Evolutionary conservation across 2,797 vertebrate genomes (phyloP).

Genomic region (Chloroceryle amazona): DNA sequence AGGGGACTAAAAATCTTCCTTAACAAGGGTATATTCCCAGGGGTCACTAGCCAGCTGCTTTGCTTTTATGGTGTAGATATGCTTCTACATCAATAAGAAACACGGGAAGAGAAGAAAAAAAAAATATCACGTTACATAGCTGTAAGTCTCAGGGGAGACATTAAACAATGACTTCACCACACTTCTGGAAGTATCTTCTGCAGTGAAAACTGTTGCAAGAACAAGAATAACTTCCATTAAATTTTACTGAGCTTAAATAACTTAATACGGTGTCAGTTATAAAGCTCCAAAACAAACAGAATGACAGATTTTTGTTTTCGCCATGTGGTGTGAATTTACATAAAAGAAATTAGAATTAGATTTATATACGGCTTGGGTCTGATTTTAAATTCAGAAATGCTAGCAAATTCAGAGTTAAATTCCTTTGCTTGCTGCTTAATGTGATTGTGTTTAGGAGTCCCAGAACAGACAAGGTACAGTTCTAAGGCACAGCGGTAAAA

Average conservation of each 20-base stretch:
- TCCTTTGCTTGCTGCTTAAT: neutral
- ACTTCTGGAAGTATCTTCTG: constrained; percentile 38
- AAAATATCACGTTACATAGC: constrained; percentile 59
- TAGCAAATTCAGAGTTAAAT: constrained; percentile 56
- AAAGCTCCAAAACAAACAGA: constrained; percentile 14
- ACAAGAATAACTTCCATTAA: constrained; percentile 20
- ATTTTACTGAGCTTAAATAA: neutral
- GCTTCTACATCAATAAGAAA: constrained; percentile 35
- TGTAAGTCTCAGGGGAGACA: constrained; percentile 19
- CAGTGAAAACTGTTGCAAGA: neutral
- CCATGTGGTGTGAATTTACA: constrained; percentile 43
- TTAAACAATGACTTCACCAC: constrained; percentile 58
- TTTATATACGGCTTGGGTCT: constrained; percentile 22
- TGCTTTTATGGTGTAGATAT: constrained; percentile 45
- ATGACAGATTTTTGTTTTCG: constrained; percentile 2
- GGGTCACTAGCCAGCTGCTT: constrained; percentile 72
- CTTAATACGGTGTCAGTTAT: constrained; percentile 39
- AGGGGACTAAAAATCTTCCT: constrained; percentile 47
- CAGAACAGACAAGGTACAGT: neutral
- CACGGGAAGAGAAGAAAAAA: constrained; percentile 2
- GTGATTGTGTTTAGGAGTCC: neutral
- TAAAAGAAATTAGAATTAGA: constrained; percentile 67
- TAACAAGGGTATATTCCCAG: constrained; percentile 46
- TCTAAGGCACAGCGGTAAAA: neutral
- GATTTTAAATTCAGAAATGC: constrained; percentile 50